phyloP scores from a whole-genome alignment of 2,113 vertebrate species.

The Bufo gargarizans region DNA sequence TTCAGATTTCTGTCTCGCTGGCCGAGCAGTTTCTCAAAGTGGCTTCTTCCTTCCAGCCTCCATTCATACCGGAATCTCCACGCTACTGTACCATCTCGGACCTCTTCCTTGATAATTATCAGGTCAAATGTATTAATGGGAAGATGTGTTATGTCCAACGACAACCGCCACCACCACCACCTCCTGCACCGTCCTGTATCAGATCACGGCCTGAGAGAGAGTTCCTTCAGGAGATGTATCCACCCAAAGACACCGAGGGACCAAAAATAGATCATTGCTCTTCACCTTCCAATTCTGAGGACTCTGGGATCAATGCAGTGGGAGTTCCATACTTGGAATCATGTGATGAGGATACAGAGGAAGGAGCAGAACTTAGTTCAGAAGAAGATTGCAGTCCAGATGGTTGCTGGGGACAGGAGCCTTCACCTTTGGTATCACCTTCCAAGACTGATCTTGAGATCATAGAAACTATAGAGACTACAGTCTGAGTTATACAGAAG shows the following conservation, averaged over 20 bases:
- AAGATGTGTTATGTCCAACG: constrained; percentile 99
- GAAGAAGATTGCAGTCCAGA: constrained; percentile 90
- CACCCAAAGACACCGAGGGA: constrained; percentile 76
- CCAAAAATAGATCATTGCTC: constrained; percentile 93
- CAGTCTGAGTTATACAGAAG: constrained; percentile 78
- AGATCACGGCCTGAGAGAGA: constrained; percentile 67
- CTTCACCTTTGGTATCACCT: constrained; percentile 87
- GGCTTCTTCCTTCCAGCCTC: constrained; percentile 88
- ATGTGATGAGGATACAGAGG: constrained; percentile 91
- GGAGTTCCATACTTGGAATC: constrained; percentile 91
- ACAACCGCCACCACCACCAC: constrained; percentile 72
- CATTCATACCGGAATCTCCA: constrained; percentile 85
- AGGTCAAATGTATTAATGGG: constrained; percentile 95
- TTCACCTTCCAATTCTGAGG: constrained; percentile 94
- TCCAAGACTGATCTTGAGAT: constrained; percentile 94
- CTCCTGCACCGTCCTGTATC: constrained; percentile 58
- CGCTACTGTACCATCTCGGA: constrained; percentile 93
- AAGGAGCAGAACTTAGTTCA: constrained; percentile 80
- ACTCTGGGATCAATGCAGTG: constrained; percentile 94
- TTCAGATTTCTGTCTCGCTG: constrained; percentile 89
- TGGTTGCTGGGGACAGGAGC: constrained; percentile 93
- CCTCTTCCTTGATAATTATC: constrained; percentile 94
- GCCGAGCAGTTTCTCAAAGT: constrained; percentile 90
- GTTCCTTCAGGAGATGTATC: constrained; percentile 70
- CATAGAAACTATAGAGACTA: constrained; percentile 98